These are phyloP conservation scores for Knipowitschia caucasica DNA, from an alignment of 2,797 vertebrate species.

Conservation along the genomic window DNA sequence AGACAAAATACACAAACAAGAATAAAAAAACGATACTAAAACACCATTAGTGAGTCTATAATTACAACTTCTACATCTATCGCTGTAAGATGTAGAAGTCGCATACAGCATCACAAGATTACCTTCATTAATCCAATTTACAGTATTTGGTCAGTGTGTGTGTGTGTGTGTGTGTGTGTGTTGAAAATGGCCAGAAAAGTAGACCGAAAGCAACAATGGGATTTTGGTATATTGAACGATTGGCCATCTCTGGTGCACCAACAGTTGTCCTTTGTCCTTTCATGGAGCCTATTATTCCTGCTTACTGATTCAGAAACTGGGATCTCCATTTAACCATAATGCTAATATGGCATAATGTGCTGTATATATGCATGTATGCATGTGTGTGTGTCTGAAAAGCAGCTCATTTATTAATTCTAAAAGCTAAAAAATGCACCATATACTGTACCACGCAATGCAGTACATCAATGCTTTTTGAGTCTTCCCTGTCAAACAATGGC, in stretches of 20 bases:
- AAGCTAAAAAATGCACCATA: constrained; percentile 42
- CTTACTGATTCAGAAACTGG: constrained; percentile 38
- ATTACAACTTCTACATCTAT: background rate
- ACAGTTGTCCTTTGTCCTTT: constrained; percentile 46
- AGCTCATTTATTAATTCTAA: constrained; percentile 35
- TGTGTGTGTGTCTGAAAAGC: constrained; percentile 6
- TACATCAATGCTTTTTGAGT: constrained; percentile 24
- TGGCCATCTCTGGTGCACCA: constrained; percentile 9
- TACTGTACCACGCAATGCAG: constrained; percentile 47
- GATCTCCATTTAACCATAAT: constrained; percentile 31
- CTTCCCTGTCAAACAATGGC: background rate
- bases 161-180: too few species aligned
- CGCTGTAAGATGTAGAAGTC: background rate
- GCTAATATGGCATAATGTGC: constrained; percentile 7
- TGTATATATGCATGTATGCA: too few species aligned
- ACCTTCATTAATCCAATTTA: constrained; percentile 25
- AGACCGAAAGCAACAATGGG: constrained; percentile 38
- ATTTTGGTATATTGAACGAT: constrained; percentile 26
- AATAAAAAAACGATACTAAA: too few species aligned
- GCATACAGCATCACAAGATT: background rate
- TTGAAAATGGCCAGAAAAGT: too few species aligned
- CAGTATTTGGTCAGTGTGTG: too few species aligned
- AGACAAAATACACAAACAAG: background rate
- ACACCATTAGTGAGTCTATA: background rate
- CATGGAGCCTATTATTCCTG: constrained; percentile 49